Base-by-base conservation (phyloP, 1,140 invertebrate genomes). In the Drosophila takahashii region DNA sequence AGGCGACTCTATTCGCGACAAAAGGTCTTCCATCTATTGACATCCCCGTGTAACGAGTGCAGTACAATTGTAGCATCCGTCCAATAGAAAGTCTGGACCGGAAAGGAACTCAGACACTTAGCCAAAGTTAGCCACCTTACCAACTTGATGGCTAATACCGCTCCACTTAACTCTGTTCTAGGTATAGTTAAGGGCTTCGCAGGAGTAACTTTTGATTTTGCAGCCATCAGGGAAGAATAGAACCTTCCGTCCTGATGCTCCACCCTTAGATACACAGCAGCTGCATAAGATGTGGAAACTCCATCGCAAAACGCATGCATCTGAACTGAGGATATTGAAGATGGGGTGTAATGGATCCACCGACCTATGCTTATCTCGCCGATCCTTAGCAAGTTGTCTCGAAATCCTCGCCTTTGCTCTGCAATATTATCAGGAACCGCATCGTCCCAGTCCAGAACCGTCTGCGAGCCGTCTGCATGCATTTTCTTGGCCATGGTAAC, bases 11-110 rank as follows among this genome's bases (percentile, higher is more conserved):
- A 9, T 48, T 48, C 6, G 45, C 22, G 45, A 47, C 22, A 3
- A 27, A n/a, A 47, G n/a, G 45, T 27, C 22, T 27, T 48, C 22
- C 22, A 48, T 48, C 13, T 48, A 10, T 48, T 27, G 22, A 47
- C 45, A 22, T 27, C 45, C 4, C 45, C 45, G 8, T 27, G 22
- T 7, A 47, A 18, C n/a, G 8, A 36, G 34, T 36, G 34, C 11
- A 13, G 34, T 8, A 34, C 27, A 29, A 29, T 29, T 29, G 4
- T 29, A 29, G 27, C 6, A 7, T 29, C 27, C 27, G 27, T 29
- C 27, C 27, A 29, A 29, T 29, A 6, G 6, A 29, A 29, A 29
- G 27, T 29, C 27, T 29, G 6, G 27, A 29, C 36, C 3, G 41
- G 8, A 42, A 42, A 16, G 7, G 6, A 42, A 9, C 3, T 18